Base-by-base conservation (phyloP, 2,113 vertebrate genomes). In the Colistium nudipinnis region DNA sequence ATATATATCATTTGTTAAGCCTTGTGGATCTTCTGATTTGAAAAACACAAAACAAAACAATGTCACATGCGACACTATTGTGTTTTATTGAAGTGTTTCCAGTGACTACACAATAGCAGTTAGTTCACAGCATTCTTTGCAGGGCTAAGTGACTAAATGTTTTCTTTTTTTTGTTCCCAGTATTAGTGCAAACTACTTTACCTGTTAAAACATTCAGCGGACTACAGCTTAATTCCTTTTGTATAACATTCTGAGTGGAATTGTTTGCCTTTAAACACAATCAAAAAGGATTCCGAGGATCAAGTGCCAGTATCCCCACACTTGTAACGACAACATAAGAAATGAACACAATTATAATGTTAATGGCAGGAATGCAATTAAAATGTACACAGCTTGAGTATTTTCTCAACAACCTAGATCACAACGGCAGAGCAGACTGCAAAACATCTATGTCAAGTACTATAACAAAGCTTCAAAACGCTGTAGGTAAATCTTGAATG, bases 131-230 rank as follows among this genome's bases (percentile, higher is more conserved):
- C 73, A 70, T 81, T 74, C 38, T 62, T 60, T 51, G 67, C 65
- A 60, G 73, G 68, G 77, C 74, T 68, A 41, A 73, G 57, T 73
- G 65, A 81, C 74, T 65, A 41, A 73, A 77, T 55, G 20, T 8
- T 57, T 31, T 27, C 19, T 8, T 57, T 31, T 27, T 19, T 77
- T 45, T 74, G 64, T 81, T 83, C 56, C 82, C 71, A 79, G 78
- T 77, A 65, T 76, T 70, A 80, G 80, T 86, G 76, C 81, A 84
- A 82, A 87, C 31, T 44, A 74, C 17, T 49, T 52, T 22, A 41
- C 62, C 35, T 45, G 7, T 60, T 48, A 31, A 35, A n/a, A 67
- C 76, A 61, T 69, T 48, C 36, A 49, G 67, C 54, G 54, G 6
- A 55, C n/a, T 35, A 55, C 17, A 53, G 53, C 30, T 75, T 19